Percentiles rank a stretch among this genome's conserved stretches.
These are phyloP conservation scores for Florisuga fusca DNA, from an alignment of 2,797 vertebrate genomes.

Conservation along the genomic window DNA sequence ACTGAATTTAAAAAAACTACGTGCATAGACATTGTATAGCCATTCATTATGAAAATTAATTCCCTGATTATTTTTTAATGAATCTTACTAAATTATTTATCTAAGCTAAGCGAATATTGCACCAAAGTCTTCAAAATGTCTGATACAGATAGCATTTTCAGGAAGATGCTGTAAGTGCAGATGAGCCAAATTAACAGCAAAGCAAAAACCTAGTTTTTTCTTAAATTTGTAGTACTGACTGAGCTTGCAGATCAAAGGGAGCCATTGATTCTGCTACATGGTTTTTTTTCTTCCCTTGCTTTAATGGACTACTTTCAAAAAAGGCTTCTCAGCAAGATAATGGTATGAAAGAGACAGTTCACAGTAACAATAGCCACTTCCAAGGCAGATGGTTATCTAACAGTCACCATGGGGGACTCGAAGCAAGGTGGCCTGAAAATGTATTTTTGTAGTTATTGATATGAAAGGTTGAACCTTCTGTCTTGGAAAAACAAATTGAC, in stretches of 20 bases:
- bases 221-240: constrained; percentile 37
- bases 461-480: constrained; percentile 1
- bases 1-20: constrained; percentile 25
- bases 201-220: constrained; percentile 58
- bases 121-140: constrained; percentile 68
- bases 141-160: constrained; percentile 52
- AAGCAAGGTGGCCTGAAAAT: constrained; percentile 48
- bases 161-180: constrained; percentile 21
- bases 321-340: constrained; percentile 51
- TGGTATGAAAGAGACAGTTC: constrained; percentile 29
- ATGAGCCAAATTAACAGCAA: constrained; percentile 62
- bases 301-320: constrained; percentile 45
- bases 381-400: constrained; percentile 38
- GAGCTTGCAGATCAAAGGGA: constrained; percentile 18
- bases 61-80: constrained; percentile 71
- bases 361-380: constrained; percentile 38
- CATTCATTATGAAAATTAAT: constrained; percentile 52
- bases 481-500: not conserved
- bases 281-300: not conserved
- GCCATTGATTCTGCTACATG: not conserved
- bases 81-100: constrained; percentile 70
- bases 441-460: constrained; percentile 8
- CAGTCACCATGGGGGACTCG: not conserved
- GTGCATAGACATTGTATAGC: constrained; percentile 6
- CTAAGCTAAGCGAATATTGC: constrained; percentile 57